These are phyloP conservation scores for Etheostoma cragini DNA, from an alignment of 2,113 vertebrate species.

Conservation along the genomic window DNA sequence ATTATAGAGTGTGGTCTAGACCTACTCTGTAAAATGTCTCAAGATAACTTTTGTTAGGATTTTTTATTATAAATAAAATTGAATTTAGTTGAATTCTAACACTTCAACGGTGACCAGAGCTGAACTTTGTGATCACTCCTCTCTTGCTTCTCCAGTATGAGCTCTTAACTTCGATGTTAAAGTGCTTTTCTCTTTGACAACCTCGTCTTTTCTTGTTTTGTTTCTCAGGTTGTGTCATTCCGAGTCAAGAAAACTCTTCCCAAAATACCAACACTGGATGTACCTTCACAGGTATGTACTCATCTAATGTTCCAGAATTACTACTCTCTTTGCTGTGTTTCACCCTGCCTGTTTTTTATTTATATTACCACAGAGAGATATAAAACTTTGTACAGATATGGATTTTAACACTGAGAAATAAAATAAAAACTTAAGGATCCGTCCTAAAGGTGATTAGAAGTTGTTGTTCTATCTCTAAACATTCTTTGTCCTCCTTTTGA, in stretches of 20 bases:
- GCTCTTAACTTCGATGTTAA: not conserved
- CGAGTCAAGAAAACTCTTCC: constrained; percentile 76
- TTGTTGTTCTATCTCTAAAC: not conserved
- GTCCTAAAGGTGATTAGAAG: not conserved
- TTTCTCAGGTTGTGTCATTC: constrained; percentile 77
- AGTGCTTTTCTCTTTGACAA: not conserved
- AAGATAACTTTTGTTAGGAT: no score
- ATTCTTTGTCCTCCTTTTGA: not conserved
- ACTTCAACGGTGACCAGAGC: not conserved
- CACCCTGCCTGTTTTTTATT: not conserved
- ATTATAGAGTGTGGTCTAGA: no score
- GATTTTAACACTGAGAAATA: no score
- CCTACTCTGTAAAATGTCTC: no score
- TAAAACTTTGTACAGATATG: not conserved
- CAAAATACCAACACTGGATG: constrained; percentile 22
- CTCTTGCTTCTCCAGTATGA: not conserved
- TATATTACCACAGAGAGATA: no score
- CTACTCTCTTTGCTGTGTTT: not conserved
- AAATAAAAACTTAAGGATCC: not conserved
- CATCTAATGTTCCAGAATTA: not conserved
- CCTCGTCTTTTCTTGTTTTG: not conserved
- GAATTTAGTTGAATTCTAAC: no score
- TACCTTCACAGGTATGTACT: constrained; percentile 50
- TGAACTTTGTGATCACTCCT: not conserved
- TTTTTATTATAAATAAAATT: no score